Conservation (phyloP, 2,888 invertebrate species). For the Drosophila ezoana region DNA sequence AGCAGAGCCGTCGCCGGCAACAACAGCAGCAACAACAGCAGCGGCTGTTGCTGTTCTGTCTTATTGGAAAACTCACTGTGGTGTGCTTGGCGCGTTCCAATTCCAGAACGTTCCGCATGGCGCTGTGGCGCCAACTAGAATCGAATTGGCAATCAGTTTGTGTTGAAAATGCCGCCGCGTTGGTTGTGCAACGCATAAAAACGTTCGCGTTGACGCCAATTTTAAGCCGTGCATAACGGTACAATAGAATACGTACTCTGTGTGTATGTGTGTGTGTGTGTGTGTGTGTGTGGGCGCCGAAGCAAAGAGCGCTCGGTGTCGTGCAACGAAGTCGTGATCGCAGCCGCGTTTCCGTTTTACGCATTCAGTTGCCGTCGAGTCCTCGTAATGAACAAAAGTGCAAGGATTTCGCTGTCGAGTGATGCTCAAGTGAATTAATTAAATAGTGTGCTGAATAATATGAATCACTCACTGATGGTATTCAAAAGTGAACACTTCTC, state of each 20-base stretch:
- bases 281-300: conserved; percentile 40
- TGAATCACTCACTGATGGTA: neutral
- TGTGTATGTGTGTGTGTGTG: conserved; percentile 5
- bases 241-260: conserved; percentile 34
- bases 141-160: conserved; percentile 58
- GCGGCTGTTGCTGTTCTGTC: conserved; percentile 28
- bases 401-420: conserved; percentile 24
- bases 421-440: conserved; percentile 19
- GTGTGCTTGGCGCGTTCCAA: conserved; percentile 32
- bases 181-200: conserved; percentile 66
- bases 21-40: neutral
- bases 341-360: conserved; percentile 52
- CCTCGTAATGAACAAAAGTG: conserved; percentile 45
- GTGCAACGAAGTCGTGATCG: conserved; percentile 59
- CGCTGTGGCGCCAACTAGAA: conserved; percentile 33
- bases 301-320: conserved; percentile 40
- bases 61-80: conserved; percentile 28
- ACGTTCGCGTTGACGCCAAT: conserved; percentile 53
- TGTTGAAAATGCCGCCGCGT: conserved; percentile 75
- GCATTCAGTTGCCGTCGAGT: conserved; percentile 59
- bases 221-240: conserved; percentile 62
- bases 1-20: conserved; percentile 31
- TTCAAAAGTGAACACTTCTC: conserved; percentile 21
- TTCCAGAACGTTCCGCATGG: conserved; percentile 47
- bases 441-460: neutral